Evolutionary conservation across 2,888 invertebrate species (phyloP).

Genomic region (Polylopha cassiicola): DNA sequence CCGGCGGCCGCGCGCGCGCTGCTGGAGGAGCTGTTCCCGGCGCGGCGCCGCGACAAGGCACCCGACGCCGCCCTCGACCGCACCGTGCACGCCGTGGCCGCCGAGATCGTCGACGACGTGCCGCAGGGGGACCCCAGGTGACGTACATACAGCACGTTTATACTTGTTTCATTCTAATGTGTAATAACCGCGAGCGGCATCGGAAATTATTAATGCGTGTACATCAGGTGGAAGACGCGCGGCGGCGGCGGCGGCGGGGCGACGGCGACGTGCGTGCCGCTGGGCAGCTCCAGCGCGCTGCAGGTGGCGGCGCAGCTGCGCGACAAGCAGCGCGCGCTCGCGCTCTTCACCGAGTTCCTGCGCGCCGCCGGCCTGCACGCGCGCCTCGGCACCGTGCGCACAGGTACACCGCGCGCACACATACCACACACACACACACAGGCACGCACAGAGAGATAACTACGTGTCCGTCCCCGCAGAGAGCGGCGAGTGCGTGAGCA

Average conservation of each 20-base stretch:
- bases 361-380: constrained; percentile 82
- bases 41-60: constrained; percentile 31
- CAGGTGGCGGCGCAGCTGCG: constrained; percentile 90
- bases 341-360: constrained; percentile 86
- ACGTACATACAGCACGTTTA: background rate
- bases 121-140: constrained; percentile 90
- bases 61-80: constrained; percentile 58
- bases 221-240: constrained; percentile 54
- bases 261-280: constrained; percentile 56
- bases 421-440: too few relatives aligned
- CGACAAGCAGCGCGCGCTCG: constrained; percentile 90
- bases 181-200: background rate
- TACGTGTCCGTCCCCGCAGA: constrained; percentile 33
- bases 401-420: constrained; percentile 30
- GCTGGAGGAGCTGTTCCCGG: constrained; percentile 48
- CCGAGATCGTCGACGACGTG: constrained; percentile 89
- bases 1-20: constrained; percentile 35
- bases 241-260: constrained; percentile 35
- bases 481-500: constrained; percentile 47
- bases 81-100: constrained; percentile 76
- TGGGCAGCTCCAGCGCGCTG: constrained; percentile 87
- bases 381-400: constrained; percentile 64
- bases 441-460: too few relatives aligned
- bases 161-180: background rate
- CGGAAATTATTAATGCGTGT: background rate